Conservation (phyloP, 2,888 invertebrate genomes). For the Cylloceria caligata region DNA sequence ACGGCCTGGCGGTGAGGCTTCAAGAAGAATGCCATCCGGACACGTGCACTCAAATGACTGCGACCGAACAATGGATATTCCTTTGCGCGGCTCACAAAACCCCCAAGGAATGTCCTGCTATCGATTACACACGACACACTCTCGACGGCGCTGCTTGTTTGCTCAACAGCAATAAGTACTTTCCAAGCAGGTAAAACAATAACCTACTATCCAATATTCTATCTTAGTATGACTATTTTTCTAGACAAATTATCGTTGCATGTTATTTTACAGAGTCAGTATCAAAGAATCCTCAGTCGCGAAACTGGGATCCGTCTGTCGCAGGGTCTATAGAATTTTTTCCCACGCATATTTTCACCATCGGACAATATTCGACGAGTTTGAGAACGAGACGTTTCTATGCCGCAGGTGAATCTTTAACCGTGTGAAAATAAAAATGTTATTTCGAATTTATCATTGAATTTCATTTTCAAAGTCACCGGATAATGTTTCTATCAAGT, state of each 20-base stretch:
- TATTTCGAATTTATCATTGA: background rate
- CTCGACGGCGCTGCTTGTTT: constrained; percentile 99
- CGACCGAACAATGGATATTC: constrained; percentile 99
- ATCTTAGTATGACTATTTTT: background rate
- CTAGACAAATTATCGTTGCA: background rate
- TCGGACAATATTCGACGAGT: constrained; percentile 97
- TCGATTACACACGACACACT: constrained; percentile 99
- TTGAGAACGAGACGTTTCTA: constrained; percentile 97
- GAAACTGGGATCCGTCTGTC: constrained; percentile 99
- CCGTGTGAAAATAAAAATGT: background rate
- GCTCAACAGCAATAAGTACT: constrained; percentile 99
- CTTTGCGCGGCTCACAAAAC: constrained; percentile 99
- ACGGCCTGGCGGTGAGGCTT: constrained; percentile 98
- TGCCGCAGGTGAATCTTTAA: constrained; percentile 88
- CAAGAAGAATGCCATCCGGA: constrained; percentile 99
- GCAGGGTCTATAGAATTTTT: constrained; percentile 99
- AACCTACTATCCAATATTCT: background rate
- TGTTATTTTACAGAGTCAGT: constrained; percentile 90
- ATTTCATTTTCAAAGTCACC: background rate
- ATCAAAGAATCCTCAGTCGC: constrained; percentile 99
- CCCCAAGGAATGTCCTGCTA: constrained; percentile 99
- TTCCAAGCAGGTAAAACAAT: constrained; percentile 95
- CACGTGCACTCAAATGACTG: constrained; percentile 99
- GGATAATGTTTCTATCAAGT: background rate
- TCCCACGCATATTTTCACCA: constrained; percentile 99